A percentile compares a stretch with the other conserved stretches of the same genome.
Evolutionary conservation across 2,113 vertebrate species (phyloP).

Genomic region (Lophotis ruficrista): DNA sequence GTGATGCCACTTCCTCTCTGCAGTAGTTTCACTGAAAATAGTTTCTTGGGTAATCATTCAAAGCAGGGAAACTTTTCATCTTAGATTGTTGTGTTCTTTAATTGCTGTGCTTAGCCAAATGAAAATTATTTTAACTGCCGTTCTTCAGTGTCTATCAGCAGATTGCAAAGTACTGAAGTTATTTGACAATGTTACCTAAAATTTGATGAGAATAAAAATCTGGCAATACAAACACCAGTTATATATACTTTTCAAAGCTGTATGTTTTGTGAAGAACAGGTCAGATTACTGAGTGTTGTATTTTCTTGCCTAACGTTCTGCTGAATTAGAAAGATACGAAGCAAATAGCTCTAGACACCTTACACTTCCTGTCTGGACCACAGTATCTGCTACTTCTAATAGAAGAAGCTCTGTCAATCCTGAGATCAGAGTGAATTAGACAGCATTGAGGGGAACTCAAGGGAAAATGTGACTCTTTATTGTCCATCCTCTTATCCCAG

Average conservation of each 20-base stretch:
- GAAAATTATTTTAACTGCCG: not conserved
- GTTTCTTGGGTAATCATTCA: conserved; percentile 77
- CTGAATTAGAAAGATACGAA: not conserved
- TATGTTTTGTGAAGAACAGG: conserved; percentile 75
- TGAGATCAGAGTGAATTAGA: not conserved
- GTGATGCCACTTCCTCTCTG: conserved; percentile 78
- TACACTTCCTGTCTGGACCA: not conserved
- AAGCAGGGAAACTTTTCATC: conserved; percentile 12
- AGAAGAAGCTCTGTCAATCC: not conserved
- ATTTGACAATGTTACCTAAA: conserved; percentile 76
- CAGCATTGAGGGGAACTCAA: not conserved
- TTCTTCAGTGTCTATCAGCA: conserved; percentile 19
- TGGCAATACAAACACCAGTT: conserved; percentile 53
- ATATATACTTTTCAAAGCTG: conserved; percentile 70
- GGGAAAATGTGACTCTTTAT: not conserved
- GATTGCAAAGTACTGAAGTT: conserved; percentile 80
- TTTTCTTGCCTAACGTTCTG: not conserved
- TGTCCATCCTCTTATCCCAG: not conserved
- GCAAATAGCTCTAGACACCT: not conserved
- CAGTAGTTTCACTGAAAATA: conserved; percentile 77
- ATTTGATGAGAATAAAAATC: conserved; percentile 67
- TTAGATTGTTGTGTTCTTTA: not conserved
- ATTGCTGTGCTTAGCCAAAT: not conserved
- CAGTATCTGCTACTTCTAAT: not conserved
- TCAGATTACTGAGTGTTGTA: not conserved